Base-by-base conservation (phyloP, 2,888 invertebrate genomes). In the Anaspis maculata region DNA sequence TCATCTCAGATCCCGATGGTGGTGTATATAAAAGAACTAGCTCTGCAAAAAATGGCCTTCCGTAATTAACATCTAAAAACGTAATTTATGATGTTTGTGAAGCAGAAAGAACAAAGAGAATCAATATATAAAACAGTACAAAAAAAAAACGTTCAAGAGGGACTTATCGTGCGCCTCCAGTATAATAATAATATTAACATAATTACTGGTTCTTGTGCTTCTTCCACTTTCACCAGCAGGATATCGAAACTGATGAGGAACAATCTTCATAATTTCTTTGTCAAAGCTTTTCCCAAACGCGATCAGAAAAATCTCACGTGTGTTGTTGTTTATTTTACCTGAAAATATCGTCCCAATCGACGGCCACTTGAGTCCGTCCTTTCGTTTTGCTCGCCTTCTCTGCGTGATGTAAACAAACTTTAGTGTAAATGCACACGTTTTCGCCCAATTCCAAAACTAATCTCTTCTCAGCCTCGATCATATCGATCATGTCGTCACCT, bases 261-360 rank as follows among this genome's bases (percentile, higher is more conserved):
- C n/a, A n/a, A n/a, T n/a, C n/a, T n/a, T n/a, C n/a, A n/a, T n/a
- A n/a, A n/a, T n/a, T n/a, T n/a, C n/a, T n/a, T n/a, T n/a, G n/a
- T n/a, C n/a, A n/a, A n/a, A n/a, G n/a, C n/a, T n/a, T n/a, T n/a
- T n/a, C n/a, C n/a, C n/a, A n/a, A n/a, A n/a, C n/a, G n/a, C n/a
- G n/a, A n/a, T n/a, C n/a, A n/a, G n/a, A n/a, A n/a, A n/a, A n/a
- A n/a, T n/a, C n/a, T n/a, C n/a, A n/a, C n/a, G n/a, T n/a, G n/a
- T n/a, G n/a, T n/a, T n/a, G n/a, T n/a, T 19, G 6, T 19, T 56
- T 60, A 71, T 87, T 56, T 61, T 71, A 87, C 88, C 83, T 82
- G 67, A 88, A 81, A 26, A 89, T 74, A 51, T 80, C 76, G 44
- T 75, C 68, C 84, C 84, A 85, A 64, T 85, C 79, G 40, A 83